Evolutionary conservation across 2,113 vertebrate species (phyloP), one percentile per base, ranked within the genome.

Genomic region (Maccullochella peelii): DNA sequence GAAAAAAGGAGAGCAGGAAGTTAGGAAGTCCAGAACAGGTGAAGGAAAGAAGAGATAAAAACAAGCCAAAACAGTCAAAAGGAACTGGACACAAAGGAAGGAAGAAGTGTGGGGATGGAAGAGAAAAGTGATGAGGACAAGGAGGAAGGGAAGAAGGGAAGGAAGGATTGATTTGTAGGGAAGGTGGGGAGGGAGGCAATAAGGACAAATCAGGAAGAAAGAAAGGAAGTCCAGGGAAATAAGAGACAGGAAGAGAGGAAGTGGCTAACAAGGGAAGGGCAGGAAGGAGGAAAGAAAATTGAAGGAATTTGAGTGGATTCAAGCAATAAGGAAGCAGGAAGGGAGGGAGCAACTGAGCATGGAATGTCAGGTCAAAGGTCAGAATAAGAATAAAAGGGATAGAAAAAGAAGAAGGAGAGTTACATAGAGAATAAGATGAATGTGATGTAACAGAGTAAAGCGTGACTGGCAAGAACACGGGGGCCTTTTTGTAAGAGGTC

Each of bases 371-470:
- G 62, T 75, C 70, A 76, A 79, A 79, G 80, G 80, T 77, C 66
- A 30, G 16, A 42, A 20, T 12, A 47, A 70, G 42, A 55, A 14
- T 8, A n/a, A n/a, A 8, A 33, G 12, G n/a, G 12, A 8, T 4
- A 11, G 20, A 42, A 8, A 2, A 33, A 33, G 30, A 33, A 33
- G 62, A 47, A 25, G 15, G 38, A n/a, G 57, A 30, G 55, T 20
- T 4, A n/a, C n/a, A n/a, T n/a, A n/a, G n/a, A n/a, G n/a, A n/a
- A n/a, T n/a, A n/a, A n/a, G n/a, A n/a, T n/a, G n/a, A n/a, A n/a
- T n/a, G 76, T 87, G 80, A 84, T 80, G 81, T 83, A 82, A 80
- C 49, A 85, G 77, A 33, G 65, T 23, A 23, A 77, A 18, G 20
- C 30, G 27, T 52, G 44, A 75, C 73, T 36, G 11, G 44, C n/a